Evolutionary conservation across 2,888 invertebrate species (phyloP).

Genomic region (Lacanobia wlatinum): DNA sequence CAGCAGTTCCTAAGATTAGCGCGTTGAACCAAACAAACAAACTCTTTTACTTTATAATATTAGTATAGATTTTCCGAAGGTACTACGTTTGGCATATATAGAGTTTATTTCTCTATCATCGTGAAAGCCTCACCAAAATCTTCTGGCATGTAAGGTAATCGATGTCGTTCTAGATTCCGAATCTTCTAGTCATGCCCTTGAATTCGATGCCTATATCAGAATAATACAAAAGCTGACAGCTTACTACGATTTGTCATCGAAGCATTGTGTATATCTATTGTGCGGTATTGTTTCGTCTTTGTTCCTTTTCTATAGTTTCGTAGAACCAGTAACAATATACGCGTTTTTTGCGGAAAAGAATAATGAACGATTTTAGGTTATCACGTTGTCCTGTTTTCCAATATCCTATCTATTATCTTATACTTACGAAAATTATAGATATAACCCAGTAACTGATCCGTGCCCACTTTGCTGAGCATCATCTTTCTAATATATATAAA

Average conservation of each 20-base stretch:
- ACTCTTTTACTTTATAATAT: too few species aligned
- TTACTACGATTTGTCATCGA: slow-evolving; percentile 31
- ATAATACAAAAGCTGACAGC: slow-evolving; percentile 17
- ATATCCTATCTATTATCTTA: too few species aligned
- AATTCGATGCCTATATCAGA: slow-evolving; percentile 19
- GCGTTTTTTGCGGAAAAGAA: background rate
- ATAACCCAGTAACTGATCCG: too few species aligned
- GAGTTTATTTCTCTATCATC: too few species aligned
- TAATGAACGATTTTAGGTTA: background rate
- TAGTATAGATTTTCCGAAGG: too few species aligned
- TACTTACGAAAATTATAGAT: too few species aligned
- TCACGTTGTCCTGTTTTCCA: background rate
- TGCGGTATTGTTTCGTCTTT: background rate
- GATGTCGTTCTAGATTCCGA: slow-evolving; percentile 7
- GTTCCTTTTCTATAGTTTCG: slow-evolving; percentile 27
- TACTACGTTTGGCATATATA: too few species aligned
- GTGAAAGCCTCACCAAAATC: background rate
- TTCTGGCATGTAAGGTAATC: slow-evolving; percentile 8
- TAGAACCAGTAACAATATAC: slow-evolving; percentile 11
- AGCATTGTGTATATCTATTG: background rate
- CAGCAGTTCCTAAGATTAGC: too few species aligned
- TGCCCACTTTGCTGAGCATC: too few species aligned
- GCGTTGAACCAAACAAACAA: too few species aligned
- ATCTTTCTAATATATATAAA: too few species aligned
- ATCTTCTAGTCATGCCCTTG: slow-evolving; percentile 42